A percentile compares a stretch with the other conserved stretches of the same genome.
These are phyloP conservation scores for Oncorhynchus mykiss DNA, from an alignment of 2,113 vertebrate species.

Conservation along the genomic window DNA sequence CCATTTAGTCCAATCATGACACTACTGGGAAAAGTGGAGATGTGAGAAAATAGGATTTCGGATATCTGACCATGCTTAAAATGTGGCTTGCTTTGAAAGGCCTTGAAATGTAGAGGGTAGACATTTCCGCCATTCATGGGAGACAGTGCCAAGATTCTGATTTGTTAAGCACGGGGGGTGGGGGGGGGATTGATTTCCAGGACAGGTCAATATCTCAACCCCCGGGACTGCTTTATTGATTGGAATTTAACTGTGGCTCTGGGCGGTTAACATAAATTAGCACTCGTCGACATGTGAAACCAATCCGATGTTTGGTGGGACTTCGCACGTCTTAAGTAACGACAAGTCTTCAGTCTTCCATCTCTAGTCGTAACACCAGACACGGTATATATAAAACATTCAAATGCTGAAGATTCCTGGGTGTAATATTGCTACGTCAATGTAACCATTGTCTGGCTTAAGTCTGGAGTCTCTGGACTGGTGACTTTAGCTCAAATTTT, in stretches of 20 bases:
- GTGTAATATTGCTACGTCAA: constrained; percentile 46
- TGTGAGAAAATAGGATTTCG: no score
- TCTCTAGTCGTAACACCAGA: constrained; percentile 56
- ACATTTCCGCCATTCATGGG: neutral
- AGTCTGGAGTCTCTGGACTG: constrained; percentile 4
- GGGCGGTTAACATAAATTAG: constrained; percentile 69
- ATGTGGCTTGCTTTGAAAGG: neutral
- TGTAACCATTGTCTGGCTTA: constrained; percentile 46
- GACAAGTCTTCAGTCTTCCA: constrained; percentile 52
- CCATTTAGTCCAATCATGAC: constrained; percentile 5
- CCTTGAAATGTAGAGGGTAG: neutral
- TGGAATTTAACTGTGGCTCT: constrained; percentile 52
- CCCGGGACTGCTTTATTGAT: constrained; percentile 61
- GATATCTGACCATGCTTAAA: no score
- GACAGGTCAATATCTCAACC: constrained; percentile 41
- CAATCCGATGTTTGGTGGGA: constrained; percentile 35
- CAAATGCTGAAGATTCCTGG: constrained; percentile 50
- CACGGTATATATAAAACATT: constrained; percentile 58
- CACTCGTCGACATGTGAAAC: constrained; percentile 61
- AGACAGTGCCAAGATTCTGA: constrained; percentile 4
- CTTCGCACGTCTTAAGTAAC: constrained; percentile 53
- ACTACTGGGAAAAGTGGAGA: no score
- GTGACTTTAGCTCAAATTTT: constrained; percentile 27
- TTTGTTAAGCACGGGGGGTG: constrained; percentile 27
- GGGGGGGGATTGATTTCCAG: constrained; percentile 39